Conservation (phyloP, 2,113 vertebrate genomes). For the Nyctibius bracteatus region DNA sequence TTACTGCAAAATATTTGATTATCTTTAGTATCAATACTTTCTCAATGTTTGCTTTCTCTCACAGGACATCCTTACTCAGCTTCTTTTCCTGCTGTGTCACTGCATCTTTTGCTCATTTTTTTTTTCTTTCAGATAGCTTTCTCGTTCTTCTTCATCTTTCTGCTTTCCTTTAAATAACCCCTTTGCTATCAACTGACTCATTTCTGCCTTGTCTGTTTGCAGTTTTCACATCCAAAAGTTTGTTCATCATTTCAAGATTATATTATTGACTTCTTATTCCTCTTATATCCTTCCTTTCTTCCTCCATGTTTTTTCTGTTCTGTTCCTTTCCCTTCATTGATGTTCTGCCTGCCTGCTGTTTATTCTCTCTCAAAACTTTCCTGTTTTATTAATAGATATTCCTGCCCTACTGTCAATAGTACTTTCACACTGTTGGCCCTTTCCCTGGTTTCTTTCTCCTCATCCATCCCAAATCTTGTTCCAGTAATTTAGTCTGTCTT, state of each 20-base stretch:
- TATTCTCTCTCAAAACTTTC: neutral
- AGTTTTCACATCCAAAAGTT: neutral
- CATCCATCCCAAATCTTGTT: neutral
- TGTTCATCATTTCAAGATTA: neutral
- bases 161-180: neutral
- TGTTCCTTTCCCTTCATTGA: neutral
- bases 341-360: neutral
- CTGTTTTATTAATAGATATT: neutral
- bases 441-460: neutral
- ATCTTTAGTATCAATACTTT: neutral
- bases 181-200: neutral
- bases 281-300: neutral
- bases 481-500: neutral
- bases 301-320: neutral
- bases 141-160: neutral
- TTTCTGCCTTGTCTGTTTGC: neutral
- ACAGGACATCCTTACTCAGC: neutral
- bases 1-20: neutral
- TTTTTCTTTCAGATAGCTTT: neutral
- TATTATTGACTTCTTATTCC: neutral
- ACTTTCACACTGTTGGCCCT: neutral
- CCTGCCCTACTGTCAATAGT: neutral
- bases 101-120: neutral
- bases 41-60: neutral
- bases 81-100: neutral